Percentiles rank a stretch among this genome's conserved stretches.
Conservation (phyloP, 2,797 vertebrate genomes). For the Chiropotes sagulatus region DNA sequence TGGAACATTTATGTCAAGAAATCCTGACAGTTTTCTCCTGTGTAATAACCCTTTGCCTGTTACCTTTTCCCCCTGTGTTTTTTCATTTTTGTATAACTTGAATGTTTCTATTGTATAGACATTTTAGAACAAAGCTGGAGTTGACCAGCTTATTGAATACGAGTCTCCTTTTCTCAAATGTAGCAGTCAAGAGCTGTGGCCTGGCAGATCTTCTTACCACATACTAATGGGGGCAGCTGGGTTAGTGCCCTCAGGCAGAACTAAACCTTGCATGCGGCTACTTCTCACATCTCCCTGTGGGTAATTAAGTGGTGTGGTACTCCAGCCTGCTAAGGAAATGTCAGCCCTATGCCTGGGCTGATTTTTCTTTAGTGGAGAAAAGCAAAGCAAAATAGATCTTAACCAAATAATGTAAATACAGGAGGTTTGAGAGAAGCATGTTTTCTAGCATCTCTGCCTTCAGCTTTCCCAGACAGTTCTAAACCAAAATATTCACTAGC, state of each 20-base stretch:
- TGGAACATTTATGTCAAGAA: constrained; percentile 62
- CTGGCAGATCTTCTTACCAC: not conserved
- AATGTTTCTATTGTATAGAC: not conserved
- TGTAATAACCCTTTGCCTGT: constrained; percentile 60
- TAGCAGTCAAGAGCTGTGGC: not conserved
- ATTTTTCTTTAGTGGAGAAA: not conserved
- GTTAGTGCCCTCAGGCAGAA: constrained; percentile 1
- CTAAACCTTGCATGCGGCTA: not conserved
- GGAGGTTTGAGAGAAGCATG: not conserved
- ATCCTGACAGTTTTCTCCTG: constrained; percentile 41
- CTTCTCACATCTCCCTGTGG: not conserved
- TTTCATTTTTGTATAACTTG: not conserved
- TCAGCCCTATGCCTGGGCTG: not conserved
- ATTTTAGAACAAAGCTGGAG: constrained; percentile 35
- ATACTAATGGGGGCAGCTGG: not conserved
- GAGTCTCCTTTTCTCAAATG: not conserved
- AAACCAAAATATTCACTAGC: not conserved
- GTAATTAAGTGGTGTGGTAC: not conserved
- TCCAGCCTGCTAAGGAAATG: not conserved
- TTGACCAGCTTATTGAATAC: not conserved
- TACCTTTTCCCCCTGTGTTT: not conserved
- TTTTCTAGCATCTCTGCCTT: not conserved
- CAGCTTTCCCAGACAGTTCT: not conserved
- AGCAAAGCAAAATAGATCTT: not conserved
- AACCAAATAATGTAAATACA: not conserved